Evolutionary conservation across 1,140 invertebrate species (phyloP), one percentile per base, ranked within the genome.

Genomic region (Neelides sp.): DNA sequence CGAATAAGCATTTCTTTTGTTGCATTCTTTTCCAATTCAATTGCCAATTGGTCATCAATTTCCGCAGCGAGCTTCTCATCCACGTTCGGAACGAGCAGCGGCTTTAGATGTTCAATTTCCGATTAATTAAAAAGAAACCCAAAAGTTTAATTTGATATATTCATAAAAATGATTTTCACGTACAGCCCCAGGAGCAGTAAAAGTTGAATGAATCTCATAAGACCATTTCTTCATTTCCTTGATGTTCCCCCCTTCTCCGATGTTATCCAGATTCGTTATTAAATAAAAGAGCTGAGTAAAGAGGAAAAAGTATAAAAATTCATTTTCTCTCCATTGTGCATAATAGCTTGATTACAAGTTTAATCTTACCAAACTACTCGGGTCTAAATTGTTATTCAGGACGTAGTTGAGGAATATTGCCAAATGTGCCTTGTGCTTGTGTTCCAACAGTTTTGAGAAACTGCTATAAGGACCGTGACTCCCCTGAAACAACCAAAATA

Each of bases 161-260:
- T 48, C 30, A 26, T 48, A 50, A 23, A 54, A 10, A 17, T 40
- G 44, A 50, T 41, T 43, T 36, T 39, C n/a, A 73, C 74, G 71
- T 67, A 78, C 85, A 58, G 90, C 88, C 63, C 81, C 79, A 62
- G 89, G 87, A 61, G 91, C 84, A 50, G 96, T 72, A 73, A 96
- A 97, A 63, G 85, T 91, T 47, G 92, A 95, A 70, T 94, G 88
- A 63, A 97, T 92, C 74, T 97, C 92, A 71, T 95, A 96, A 24
- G 91, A 91, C 91, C 91, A 97, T 67, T 91, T 88, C 48, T 84
- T 78, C 77, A 96, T 79, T 64, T 92, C 87, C 69, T 91, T 91
- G 28, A 76, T 76, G 62, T 79, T 85, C 26, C 83, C 84, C n/a
- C 52, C 56, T 41, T 58, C 56, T 64, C 85, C 79, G 64, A 85